These are phyloP conservation scores for Bubo blakistoni DNA, from an alignment of 2,113 vertebrate genomes.

Conservation along the genomic window DNA sequence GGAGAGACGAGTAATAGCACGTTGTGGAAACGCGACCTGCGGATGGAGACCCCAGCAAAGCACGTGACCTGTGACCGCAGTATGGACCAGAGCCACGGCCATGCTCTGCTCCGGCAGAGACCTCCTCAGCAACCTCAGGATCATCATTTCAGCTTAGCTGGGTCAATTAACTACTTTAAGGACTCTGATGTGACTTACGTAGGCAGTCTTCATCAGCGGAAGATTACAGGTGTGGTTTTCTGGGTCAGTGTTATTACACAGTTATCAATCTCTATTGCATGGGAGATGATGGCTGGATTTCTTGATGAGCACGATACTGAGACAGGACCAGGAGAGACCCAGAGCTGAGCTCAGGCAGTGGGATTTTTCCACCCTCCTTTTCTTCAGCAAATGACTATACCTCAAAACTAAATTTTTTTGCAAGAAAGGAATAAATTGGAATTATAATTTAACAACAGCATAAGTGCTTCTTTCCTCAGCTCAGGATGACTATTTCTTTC, in stretches of 20 bases:
- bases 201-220: neutral
- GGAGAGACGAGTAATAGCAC: rapidly evolving
- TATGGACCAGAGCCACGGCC: neutral
- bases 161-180: neutral
- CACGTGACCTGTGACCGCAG: rapidly evolving
- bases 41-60: neutral
- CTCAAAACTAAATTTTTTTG: neutral
- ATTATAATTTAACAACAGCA: neutral
- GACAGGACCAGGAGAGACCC: neutral
- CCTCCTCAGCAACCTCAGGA: neutral
- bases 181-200: neutral
- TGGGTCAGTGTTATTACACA: conserved; percentile 17
- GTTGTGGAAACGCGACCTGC: rapidly evolving
- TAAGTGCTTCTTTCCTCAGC: neutral
- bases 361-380: neutral
- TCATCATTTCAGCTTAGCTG: neutral
- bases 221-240: conserved; percentile 47
- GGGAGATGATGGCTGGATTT: neutral
- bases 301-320: rapidly evolving
- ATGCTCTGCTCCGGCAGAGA: neutral
- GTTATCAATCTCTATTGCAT: neutral
- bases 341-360: neutral
- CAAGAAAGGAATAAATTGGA: neutral
- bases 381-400: neutral
- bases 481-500: neutral